Evolutionary conservation across 2,888 invertebrate species (phyloP).

Genomic region (Brenthis hecate): DNA sequence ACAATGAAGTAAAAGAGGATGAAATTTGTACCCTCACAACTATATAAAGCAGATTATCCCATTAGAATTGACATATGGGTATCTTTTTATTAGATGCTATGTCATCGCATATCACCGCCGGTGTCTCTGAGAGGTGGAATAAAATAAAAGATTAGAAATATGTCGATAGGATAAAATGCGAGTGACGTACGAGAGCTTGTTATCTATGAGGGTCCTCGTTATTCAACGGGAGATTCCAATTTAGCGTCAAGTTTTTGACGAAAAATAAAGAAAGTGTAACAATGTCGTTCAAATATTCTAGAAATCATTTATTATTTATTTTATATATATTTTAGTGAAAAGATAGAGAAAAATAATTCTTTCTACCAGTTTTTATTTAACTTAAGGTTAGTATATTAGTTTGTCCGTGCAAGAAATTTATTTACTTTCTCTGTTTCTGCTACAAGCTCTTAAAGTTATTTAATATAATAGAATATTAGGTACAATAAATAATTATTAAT

Average conservation of each 20-base stretch:
- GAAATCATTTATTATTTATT: too few species aligned
- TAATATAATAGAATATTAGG: too few species aligned
- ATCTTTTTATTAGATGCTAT: constrained; percentile 27
- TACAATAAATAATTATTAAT: too few species aligned
- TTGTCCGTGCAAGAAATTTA: too few species aligned
- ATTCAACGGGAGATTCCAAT: constrained; percentile 44
- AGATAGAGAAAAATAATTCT: too few species aligned
- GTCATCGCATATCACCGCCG: constrained; percentile 22
- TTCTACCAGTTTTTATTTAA: too few species aligned
- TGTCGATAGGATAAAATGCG: constrained; percentile 48
- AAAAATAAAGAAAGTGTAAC: not conserved
- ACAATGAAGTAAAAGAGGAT: not conserved
- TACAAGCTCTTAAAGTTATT: too few species aligned
- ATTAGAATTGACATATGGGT: constrained; percentile 27
- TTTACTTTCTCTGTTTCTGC: too few species aligned
- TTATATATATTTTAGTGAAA: too few species aligned
- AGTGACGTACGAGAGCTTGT: constrained; percentile 48
- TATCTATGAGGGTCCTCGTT: constrained; percentile 54
- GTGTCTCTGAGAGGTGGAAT: constrained; percentile 34
- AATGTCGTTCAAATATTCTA: not conserved
- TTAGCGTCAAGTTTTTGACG: constrained; percentile 40
- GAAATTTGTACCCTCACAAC: constrained; percentile 2
- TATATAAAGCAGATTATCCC: constrained; percentile 22
- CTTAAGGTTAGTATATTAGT: too few species aligned
- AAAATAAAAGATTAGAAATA: constrained; percentile 35